A percentile compares a stretch with the other conserved stretches of the same genome.
These are phyloP conservation scores for Cromileptes altivelis DNA, from an alignment of 2,113 vertebrate genomes.

Conservation along the genomic window DNA sequence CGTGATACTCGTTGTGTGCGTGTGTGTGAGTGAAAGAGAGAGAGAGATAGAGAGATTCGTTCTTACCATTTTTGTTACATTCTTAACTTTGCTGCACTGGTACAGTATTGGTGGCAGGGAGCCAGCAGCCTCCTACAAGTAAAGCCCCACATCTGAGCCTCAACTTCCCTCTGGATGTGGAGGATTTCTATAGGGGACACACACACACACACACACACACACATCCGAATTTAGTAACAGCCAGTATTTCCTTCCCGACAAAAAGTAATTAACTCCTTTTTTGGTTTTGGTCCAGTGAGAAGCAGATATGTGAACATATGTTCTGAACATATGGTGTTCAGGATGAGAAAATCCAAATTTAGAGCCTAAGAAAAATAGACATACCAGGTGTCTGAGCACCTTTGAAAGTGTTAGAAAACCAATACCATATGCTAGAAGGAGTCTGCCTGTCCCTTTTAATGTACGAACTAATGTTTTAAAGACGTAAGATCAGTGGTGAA, in stretches of 20 bases:
- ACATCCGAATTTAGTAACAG: background rate
- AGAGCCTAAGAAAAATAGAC: background rate
- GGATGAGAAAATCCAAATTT: background rate
- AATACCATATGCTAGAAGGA: background rate
- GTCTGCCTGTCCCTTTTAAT: background rate
- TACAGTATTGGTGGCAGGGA: background rate
- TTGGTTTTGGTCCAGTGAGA: background rate
- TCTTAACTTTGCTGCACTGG: background rate
- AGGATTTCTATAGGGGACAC: background rate
- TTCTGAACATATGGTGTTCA: constrained; percentile 1
- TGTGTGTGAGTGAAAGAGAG: background rate
- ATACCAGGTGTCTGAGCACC: background rate
- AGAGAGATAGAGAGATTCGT: background rate
- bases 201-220: background rate
- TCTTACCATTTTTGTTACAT: background rate
- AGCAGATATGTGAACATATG: background rate
- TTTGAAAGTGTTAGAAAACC: background rate
- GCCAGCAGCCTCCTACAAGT: background rate
- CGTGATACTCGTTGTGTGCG: background rate
- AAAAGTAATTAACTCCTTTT: background rate
- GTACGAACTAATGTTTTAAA: background rate
- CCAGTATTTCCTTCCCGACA: background rate
- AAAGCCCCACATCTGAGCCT: background rate
- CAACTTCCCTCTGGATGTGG: background rate
- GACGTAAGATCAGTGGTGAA: background rate